Base-by-base conservation (phyloP, 2,113 vertebrate genomes). In the Gymnorhina tibicen region DNA sequence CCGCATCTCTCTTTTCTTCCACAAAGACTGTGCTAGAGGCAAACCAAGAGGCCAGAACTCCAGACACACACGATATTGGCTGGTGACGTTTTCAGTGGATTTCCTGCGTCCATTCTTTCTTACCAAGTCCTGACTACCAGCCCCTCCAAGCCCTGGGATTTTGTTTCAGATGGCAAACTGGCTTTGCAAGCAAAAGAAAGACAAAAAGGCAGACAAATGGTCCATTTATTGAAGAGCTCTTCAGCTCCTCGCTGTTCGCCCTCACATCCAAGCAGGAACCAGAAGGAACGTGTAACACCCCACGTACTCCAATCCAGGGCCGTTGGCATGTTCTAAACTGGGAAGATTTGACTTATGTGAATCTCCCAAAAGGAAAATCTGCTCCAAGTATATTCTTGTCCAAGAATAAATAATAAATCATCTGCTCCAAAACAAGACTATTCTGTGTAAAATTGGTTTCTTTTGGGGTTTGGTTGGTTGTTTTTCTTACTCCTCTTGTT, bases 341-440 rank as follows among this genome's bases (percentile, higher is more conserved):
- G 75, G 89, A 91, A 60, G 84, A 78, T 55, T 59, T 75, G 89
- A 67, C 60, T 92, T 87, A 15, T 0, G n/a, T 16, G 32, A 41
- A 37, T 82, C 56, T 63, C 86, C 75, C 46, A 8, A 52, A 87
- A 91, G 62, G 91, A 92, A 79, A 88, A 69, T n/a, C 75, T 88
- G 79, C 83, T 96, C 91, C 79, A 92, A 83, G 49, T 41, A 73
- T 76, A 72, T 83, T 95, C 95, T 64, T 88, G 58, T 73, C 93
- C 91, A 95, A 95, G 79, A 95, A 91, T 85, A 96, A 95, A 88
- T 88, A 92, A 94, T 66, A 66, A 92, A 89, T 91, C 76, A 91
- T 94, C 79, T 91, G 63, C 63, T 94, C 46, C 60, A 70, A 69
- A 91, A 47, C 80, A 76, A 83, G 27, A 41, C 47, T 74, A 13